phyloP scores from a whole-genome alignment of 2,888 invertebrate species.

The Ectobius pallidus region DNA sequence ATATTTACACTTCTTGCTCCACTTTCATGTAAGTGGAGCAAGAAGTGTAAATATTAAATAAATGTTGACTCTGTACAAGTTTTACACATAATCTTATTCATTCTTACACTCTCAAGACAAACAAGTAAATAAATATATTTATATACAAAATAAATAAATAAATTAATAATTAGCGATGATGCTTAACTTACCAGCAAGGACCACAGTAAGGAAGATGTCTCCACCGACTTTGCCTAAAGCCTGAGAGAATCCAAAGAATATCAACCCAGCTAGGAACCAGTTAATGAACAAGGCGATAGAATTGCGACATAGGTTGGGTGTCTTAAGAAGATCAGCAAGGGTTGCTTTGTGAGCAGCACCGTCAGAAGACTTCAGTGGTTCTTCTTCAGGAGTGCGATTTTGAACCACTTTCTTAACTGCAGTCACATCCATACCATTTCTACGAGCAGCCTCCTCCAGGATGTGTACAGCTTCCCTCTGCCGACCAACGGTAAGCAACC shows the following conservation, averaged over 20 bases:
- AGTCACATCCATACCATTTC: conserved; percentile 49
- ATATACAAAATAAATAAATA: too few species aligned
- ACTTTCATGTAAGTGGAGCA: too few species aligned
- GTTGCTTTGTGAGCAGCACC: conserved; percentile 53
- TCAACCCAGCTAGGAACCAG: conserved; percentile 64
- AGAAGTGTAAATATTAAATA: too few species aligned
- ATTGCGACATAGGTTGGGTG: conserved; percentile 59
- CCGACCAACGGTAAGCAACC: conserved; percentile 64
- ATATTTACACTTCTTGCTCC: too few species aligned
- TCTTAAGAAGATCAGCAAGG: conserved; percentile 57
- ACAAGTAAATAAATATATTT: too few species aligned
- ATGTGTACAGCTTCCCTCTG: conserved; percentile 59
- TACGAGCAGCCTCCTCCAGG: conserved; percentile 51
- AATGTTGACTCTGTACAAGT: too few species aligned
- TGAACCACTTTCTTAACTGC: conserved; percentile 42
- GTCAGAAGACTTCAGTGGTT: conserved; percentile 40
- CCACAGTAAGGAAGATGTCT: conserved; percentile 62
- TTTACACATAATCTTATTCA: too few species aligned
- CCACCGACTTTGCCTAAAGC: conserved; percentile 62
- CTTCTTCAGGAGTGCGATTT: conserved; percentile 42
- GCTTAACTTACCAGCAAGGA: conserved; percentile 49
- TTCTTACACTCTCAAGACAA: too few species aligned
- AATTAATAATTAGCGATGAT: too few species aligned
- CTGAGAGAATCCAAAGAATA: conserved; percentile 66
- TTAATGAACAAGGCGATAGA: conserved; percentile 59